Conservation (phyloP, 2,113 vertebrate species). For the Ptychochromis oligacanthus region DNA sequence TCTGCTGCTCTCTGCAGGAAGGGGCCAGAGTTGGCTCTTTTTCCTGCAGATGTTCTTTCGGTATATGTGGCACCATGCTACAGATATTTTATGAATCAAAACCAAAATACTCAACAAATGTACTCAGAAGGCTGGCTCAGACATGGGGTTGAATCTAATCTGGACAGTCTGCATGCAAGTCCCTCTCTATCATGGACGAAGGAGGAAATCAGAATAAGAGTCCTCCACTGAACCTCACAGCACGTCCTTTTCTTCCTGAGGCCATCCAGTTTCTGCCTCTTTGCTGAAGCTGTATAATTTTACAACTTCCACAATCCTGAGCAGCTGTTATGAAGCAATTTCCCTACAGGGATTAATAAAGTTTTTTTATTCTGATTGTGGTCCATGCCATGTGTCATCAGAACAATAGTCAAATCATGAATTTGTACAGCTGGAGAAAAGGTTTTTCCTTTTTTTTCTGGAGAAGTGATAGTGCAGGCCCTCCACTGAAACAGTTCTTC, state of each 20-base stretch:
- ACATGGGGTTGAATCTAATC: not conserved
- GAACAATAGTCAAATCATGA: constrained; percentile 22
- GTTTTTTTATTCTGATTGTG: not conserved
- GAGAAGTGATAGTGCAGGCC: not conserved
- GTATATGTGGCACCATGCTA: not conserved
- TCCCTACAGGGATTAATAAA: not conserved
- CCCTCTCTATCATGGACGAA: not conserved
- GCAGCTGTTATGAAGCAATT: not conserved
- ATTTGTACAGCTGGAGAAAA: constrained; percentile 29
- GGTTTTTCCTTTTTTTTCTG: not conserved
- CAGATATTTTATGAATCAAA: not conserved
- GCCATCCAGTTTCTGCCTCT: not conserved
- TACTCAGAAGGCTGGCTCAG: too few relatives aligned
- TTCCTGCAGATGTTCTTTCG: not conserved
- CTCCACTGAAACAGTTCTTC: constrained; percentile 16
- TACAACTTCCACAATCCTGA: not conserved
- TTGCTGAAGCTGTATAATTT: not conserved
- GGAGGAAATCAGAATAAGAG: too few relatives aligned
- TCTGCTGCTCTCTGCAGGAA: not conserved
- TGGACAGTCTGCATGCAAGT: not conserved
- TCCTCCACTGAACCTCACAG: not conserved
- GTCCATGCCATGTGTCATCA: not conserved
- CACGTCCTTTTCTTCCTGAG: not conserved
- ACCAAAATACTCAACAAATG: too few relatives aligned
- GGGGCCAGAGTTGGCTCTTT: not conserved